Evolutionary conservation across 2,888 invertebrate genomes (phyloP).

Genomic region (Beris morrisii): DNA sequence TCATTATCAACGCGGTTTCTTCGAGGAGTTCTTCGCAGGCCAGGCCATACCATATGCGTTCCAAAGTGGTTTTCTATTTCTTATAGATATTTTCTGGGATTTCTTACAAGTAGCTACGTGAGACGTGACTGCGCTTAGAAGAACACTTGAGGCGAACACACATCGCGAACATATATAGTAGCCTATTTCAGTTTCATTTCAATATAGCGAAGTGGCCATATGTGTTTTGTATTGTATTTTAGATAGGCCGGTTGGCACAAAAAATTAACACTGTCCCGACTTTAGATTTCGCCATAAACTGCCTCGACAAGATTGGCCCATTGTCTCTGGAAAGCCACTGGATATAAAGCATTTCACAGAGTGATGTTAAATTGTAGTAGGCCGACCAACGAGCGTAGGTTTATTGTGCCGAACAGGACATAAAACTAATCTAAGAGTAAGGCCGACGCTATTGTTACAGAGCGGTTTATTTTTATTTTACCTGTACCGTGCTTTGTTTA

Average conservation of each 20-base stretch:
- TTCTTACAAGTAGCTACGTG: no score
- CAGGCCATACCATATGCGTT: no score
- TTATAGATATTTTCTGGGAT: no score
- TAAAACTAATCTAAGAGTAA: slow-evolving; percentile 22
- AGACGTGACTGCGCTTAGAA: no score
- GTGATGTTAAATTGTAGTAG: slow-evolving; percentile 17
- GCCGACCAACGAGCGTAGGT: not conserved
- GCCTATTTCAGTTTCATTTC: no score
- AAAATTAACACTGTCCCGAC: slow-evolving; percentile 20
- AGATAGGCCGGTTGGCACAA: not conserved
- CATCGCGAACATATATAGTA: no score
- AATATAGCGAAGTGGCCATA: no score
- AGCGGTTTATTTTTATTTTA: slow-evolving; percentile 3
- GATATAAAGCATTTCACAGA: slow-evolving; percentile 20
- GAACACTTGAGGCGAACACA: no score
- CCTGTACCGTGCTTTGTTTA: slow-evolving; percentile 8
- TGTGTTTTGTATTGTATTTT: no score
- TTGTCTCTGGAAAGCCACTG: slow-evolving; percentile 14
- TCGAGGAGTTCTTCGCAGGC: not conserved
- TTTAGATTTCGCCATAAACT: slow-evolving; percentile 16
- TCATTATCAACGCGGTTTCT: slow-evolving; percentile 14
- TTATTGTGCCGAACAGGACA: slow-evolving; percentile 21
- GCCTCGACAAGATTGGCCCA: slow-evolving; percentile 11
- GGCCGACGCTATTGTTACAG: slow-evolving; percentile 1
- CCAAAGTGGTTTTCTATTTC: no score